phyloP scores from a whole-genome alignment of 2,797 vertebrate genomes.

The Crenichthys baileyi region DNA sequence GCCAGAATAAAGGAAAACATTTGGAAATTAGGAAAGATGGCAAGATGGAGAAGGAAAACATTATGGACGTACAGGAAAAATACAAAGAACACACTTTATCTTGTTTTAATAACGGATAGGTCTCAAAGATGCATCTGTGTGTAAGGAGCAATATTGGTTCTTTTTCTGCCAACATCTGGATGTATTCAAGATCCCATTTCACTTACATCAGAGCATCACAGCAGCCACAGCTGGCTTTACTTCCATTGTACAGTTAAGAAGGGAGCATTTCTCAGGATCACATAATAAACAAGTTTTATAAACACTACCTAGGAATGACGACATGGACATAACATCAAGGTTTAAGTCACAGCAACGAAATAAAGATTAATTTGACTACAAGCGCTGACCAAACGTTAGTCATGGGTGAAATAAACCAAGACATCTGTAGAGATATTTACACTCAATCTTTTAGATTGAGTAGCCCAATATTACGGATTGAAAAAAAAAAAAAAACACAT shows the following conservation, averaged over 20 bases:
- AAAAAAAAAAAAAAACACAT: conserved; percentile 43
- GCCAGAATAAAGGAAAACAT: conserved; percentile 3
- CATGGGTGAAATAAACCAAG: conserved; percentile 1
- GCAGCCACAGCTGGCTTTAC: conserved; percentile 73
- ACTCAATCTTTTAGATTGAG: neutral
- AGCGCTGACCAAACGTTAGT: neutral
- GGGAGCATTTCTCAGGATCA: conserved; percentile 17
- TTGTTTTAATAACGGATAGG: neutral
- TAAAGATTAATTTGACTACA: neutral
- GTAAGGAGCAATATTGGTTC: conserved; percentile 46
- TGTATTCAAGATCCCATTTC: conserved; percentile 81
- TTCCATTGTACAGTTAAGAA: conserved; percentile 50
- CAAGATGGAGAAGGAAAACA: conserved; percentile 2
- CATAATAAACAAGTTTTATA: conserved; percentile 22
- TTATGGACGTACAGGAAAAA: neutral
- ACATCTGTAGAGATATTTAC: neutral
- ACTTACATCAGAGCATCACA: conserved; percentile 75
- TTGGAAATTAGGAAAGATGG: neutral
- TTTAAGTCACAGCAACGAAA: conserved; percentile 1
- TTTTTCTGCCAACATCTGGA: conserved; percentile 79
- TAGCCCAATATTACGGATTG: neutral
- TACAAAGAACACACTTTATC: neutral
- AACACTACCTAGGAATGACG: neutral
- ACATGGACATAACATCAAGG: neutral
- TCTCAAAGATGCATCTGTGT: conserved; percentile 25